A percentile compares a stretch with the other conserved stretches of the same genome.
phyloP scores from a whole-genome alignment of 2,888 invertebrate genomes.

The Caenorhabditis macrosperma region DNA sequence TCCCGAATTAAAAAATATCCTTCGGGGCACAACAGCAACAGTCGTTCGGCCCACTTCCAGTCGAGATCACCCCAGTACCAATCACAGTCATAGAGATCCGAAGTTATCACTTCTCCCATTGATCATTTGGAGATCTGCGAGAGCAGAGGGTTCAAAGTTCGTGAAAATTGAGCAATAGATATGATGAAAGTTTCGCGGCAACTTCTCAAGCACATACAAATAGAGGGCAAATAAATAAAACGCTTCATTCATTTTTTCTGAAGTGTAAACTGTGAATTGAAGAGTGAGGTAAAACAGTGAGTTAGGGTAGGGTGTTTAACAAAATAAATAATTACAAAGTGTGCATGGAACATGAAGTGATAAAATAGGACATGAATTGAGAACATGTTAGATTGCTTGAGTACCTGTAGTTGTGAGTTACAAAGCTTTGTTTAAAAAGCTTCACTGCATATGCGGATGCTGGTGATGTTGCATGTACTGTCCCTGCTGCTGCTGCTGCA shows the following conservation, averaged over 20 bases:
- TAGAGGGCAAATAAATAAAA: slow-evolving; percentile 1
- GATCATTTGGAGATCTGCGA: neutral
- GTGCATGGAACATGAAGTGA: neutral
- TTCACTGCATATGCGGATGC: slow-evolving; percentile 28
- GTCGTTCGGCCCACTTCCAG: slow-evolving; percentile 85
- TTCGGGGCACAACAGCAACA: slow-evolving; percentile 63
- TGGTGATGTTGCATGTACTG: slow-evolving; percentile 20
- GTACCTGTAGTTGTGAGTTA: too few species aligned
- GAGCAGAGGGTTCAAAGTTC: neutral
- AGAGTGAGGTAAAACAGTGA: too few species aligned
- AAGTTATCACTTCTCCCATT: slow-evolving; percentile 6
- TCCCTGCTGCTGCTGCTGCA: slow-evolving; percentile 35
- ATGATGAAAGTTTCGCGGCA: neutral
- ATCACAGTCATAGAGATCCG: slow-evolving; percentile 42
- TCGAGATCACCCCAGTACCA: slow-evolving; percentile 88
- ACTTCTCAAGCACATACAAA: neutral
- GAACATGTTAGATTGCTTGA: too few species aligned
- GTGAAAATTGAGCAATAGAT: neutral
- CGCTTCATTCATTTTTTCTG: neutral
- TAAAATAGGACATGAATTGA: neutral
- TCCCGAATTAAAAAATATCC: slow-evolving; percentile 76
- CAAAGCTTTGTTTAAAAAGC: neutral
- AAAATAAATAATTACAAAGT: too few species aligned
- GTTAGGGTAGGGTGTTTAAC: too few species aligned
- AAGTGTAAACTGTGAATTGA: neutral